Evolutionary conservation across 2,888 invertebrate species (phyloP).

Genomic region (Idaea dimidiata): DNA sequence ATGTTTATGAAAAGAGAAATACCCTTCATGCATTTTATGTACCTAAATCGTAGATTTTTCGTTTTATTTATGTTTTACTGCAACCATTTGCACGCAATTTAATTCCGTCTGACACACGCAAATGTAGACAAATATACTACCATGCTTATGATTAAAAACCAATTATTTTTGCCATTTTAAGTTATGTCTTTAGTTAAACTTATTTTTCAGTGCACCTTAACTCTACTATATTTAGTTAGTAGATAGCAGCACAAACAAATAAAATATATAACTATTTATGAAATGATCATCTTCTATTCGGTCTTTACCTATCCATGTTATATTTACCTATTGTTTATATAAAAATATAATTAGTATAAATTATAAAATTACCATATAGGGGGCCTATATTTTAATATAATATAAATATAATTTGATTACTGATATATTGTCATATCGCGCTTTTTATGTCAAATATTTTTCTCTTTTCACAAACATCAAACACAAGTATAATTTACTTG

Average conservation of each 20-base stretch:
- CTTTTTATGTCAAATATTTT: constrained; percentile 26
- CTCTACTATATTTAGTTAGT: background rate
- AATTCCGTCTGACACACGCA: constrained; percentile 42
- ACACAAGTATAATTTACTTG: constrained; percentile 42
- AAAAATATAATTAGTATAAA: background rate
- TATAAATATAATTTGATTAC: background rate
- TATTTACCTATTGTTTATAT: background rate
- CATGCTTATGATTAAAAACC: constrained; percentile 44
- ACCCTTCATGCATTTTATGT: constrained; percentile 45
- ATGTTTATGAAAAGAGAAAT: constrained; percentile 80
- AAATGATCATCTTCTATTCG: background rate
- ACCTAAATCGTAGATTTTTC: constrained; percentile 41
- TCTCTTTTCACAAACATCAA: constrained; percentile 80
- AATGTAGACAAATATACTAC: constrained; percentile 46
- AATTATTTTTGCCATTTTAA: constrained; percentile 25
- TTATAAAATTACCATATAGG: background rate
- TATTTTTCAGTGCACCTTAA: constrained; percentile 18
- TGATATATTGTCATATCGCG: background rate
- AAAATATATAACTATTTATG: background rate
- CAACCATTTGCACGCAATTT: constrained; percentile 41
- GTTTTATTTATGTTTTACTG: constrained; percentile 45
- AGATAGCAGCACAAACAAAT: background rate
- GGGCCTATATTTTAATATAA: background rate
- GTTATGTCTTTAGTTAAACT: constrained; percentile 23
- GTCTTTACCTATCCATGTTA: background rate